Conservation (phyloP, 2,888 invertebrate genomes). For the Eupeodes latifasciatus region DNA sequence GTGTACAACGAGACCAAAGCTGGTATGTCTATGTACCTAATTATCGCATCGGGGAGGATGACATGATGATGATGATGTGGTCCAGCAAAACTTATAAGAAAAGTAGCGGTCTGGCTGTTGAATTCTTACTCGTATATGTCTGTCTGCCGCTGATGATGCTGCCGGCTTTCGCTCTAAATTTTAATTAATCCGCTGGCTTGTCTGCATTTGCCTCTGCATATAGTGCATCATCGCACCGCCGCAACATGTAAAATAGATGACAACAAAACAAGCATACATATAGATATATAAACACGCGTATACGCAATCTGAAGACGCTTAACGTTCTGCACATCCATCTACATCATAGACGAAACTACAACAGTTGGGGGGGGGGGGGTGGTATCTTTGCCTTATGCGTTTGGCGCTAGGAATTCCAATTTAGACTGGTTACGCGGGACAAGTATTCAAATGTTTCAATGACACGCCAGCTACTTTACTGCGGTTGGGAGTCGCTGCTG, state of each 20-base stretch:
- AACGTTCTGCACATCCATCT: slow-evolving; percentile 6
- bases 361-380: slow-evolving; percentile 11
- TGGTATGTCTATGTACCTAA: slow-evolving; percentile 62
- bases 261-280: slow-evolving; percentile 51
- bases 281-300: background rate
- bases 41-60: slow-evolving; percentile 62
- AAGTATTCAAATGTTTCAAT: slow-evolving; percentile 74
- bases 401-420: slow-evolving; percentile 68
- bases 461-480: slow-evolving; percentile 67
- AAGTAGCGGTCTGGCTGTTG: slow-evolving; percentile 61
- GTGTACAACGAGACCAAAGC: slow-evolving; percentile 20
- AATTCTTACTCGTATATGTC: slow-evolving; percentile 29
- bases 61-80: slow-evolving; percentile 55
- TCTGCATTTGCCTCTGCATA: slow-evolving; percentile 25
- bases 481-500: background rate
- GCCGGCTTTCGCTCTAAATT: slow-evolving; percentile 72
- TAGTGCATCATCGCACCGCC: slow-evolving; percentile 9
- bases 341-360: slow-evolving; percentile 1
- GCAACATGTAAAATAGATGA: slow-evolving; percentile 63
- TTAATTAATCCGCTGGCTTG: slow-evolving; percentile 75
- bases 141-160: slow-evolving; percentile 53
- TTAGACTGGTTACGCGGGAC: slow-evolving; percentile 68
- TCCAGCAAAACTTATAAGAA: slow-evolving; percentile 38
- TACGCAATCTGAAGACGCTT: slow-evolving; percentile 51
- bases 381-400: slow-evolving; percentile 38